Conservation (phyloP, 2,797 vertebrate genomes). For the Phrynocephalus vlangalii region DNA sequence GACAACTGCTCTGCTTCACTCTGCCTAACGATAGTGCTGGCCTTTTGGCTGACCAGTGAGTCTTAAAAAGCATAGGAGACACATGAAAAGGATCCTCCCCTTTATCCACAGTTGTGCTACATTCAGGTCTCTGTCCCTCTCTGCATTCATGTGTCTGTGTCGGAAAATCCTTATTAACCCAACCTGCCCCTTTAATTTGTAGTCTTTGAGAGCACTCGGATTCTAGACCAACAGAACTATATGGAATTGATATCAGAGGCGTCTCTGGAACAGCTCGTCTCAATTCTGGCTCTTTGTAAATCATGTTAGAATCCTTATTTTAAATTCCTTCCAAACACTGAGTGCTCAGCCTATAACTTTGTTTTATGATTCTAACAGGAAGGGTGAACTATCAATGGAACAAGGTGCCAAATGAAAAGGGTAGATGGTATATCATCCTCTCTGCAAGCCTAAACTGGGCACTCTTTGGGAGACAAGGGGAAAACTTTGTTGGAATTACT, state of each 20-base stretch:
- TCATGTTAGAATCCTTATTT: slow-evolving; percentile 6
- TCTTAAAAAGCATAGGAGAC: not conserved
- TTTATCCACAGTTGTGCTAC: not conserved
- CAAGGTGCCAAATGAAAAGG: slow-evolving; percentile 19
- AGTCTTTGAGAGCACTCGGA: not conserved
- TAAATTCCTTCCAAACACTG: slow-evolving; percentile 19
- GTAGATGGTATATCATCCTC: slow-evolving; percentile 20
- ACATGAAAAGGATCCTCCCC: not conserved
- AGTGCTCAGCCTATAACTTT: slow-evolving; percentile 10
- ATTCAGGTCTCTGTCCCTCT: no score
- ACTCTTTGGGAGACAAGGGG: not conserved
- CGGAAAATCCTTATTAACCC: not conserved
- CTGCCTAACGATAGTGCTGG: no score
- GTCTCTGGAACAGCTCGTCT: not conserved
- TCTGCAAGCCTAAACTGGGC: not conserved
- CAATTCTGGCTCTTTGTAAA: not conserved
- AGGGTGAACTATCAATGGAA: slow-evolving; percentile 24
- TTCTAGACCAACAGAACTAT: not conserved
- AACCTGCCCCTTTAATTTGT: no score
- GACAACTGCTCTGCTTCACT: not conserved
- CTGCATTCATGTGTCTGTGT: not conserved
- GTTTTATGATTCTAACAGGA: slow-evolving; percentile 22
- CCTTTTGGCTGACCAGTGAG: not conserved
- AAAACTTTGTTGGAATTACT: not conserved
- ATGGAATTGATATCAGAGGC: not conserved